Evolutionary conservation across 2,797 vertebrate genomes (phyloP), one percentile per base, ranked within the genome.

Genomic region (Chloroceryle amazona): DNA sequence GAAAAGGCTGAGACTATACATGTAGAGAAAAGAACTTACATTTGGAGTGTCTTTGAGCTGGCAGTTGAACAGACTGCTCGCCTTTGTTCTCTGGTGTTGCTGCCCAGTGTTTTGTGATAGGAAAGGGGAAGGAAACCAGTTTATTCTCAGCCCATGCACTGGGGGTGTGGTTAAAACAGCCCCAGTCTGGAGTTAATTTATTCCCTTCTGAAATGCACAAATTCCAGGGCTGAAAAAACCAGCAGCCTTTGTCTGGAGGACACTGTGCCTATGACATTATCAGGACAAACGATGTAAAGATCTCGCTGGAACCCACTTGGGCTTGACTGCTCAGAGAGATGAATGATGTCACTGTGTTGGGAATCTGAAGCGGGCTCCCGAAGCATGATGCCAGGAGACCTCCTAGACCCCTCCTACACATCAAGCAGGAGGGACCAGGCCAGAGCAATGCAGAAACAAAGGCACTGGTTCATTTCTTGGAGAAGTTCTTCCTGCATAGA

Each of bases 231-330:
- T 95, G 6, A 54, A 68, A 52, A 86, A 68, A 67, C 58, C 9
- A 9, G 13, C 47, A 57, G 83, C n/a, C 15, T 86, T 89, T 91
- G 39, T 95, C 42, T 58, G 60, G 31, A 62, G 60, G 84, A 47
- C 28, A 13, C 60, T 91, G 78, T 87, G 92, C 89, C 84, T 76
- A 2, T 91, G 96, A 85, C 86, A 96, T 96, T 89, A 89, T 29
- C 74, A 78, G 90, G 78, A 96, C 96, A 95, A 95, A 96, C 92
- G 71, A 65, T 85, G 67, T 61, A 44, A 52, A 87, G 91, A 90
- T 89, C 70, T 35, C 57, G 65, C 16, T 80, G 92, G 81, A 86
- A 52, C 28, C 47, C 52, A 10, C n/a, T 94, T 61, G 82, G 74
- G 41, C 55, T 92, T 85, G 47, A 35, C 71, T 76, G 86, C 35